Percentiles rank a stretch among this genome's conserved stretches.
Conservation (phyloP, 1,140 invertebrate genomes). For the Pectinophora gossypiella region DNA sequence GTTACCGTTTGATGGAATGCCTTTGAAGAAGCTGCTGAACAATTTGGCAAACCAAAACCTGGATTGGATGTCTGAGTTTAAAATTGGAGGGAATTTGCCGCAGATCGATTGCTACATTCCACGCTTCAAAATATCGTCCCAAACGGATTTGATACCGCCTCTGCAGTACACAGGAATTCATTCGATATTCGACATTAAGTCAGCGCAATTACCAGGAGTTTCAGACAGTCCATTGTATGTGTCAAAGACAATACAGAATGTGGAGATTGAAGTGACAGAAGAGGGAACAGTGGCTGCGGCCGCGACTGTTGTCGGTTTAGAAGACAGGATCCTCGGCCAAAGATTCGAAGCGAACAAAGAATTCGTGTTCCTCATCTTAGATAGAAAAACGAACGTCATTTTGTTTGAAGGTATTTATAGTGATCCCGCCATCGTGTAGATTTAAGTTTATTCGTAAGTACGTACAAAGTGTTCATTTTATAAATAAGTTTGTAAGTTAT, state of each 20-base stretch:
- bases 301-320: constrained; percentile 77
- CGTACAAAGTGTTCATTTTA: background rate
- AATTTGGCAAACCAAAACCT: constrained; percentile 73
- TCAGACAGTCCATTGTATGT: constrained; percentile 72
- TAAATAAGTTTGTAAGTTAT: background rate
- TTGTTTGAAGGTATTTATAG: constrained; percentile 70
- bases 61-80: constrained; percentile 69
- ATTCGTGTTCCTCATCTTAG: constrained; percentile 71
- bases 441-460: background rate
- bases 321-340: constrained; percentile 66
- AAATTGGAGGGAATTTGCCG: constrained; percentile 52
- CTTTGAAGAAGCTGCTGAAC: constrained; percentile 52
- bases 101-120: constrained; percentile 78
- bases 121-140: constrained; percentile 78
- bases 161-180: constrained; percentile 79
- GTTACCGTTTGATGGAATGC: constrained; percentile 75
- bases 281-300: constrained; percentile 83
- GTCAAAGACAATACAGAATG: constrained; percentile 80
- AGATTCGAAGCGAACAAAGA: constrained; percentile 73
- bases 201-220: constrained; percentile 80
- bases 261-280: constrained; percentile 84
- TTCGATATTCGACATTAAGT: constrained; percentile 77
- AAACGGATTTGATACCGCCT: constrained; percentile 74
- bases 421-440: constrained; percentile 38
- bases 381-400: constrained; percentile 60